A percentile compares a stretch with the other conserved stretches of the same genome.
phyloP scores from a whole-genome alignment of 2,888 invertebrate species.

The Cataglyphis livida region DNA sequence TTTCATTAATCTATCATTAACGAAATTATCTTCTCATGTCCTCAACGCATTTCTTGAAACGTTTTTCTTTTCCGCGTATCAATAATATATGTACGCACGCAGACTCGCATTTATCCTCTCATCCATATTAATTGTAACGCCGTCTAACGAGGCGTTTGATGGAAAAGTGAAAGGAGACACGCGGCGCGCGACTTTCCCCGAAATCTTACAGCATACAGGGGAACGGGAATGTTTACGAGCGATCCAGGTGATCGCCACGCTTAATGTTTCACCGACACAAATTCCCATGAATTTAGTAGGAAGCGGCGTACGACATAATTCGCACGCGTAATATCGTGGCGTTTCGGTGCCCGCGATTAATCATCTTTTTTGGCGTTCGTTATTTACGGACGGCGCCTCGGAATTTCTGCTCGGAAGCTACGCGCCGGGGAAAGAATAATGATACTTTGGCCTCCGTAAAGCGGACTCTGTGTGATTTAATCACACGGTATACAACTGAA shows the following conservation, averaged over 20 bases:
- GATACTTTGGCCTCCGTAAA: constrained; percentile 18
- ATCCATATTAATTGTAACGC: constrained; percentile 17
- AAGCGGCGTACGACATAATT: constrained; percentile 59
- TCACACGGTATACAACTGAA: constrained; percentile 6
- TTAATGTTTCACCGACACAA: constrained; percentile 73
- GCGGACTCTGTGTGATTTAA: constrained; percentile 40
- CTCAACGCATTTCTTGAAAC: not conserved
- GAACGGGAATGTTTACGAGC: constrained; percentile 12
- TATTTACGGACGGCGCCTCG: constrained; percentile 9
- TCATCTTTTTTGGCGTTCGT: constrained; percentile 49
- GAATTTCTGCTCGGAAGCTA: constrained; percentile 43
- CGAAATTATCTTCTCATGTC: constrained; percentile 3
- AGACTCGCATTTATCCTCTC: not conserved
- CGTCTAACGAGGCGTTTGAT: constrained; percentile 31
- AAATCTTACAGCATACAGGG: constrained; percentile 44
- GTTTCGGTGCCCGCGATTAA: constrained; percentile 54
- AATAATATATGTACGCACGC: not conserved
- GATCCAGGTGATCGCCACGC: constrained; percentile 22
- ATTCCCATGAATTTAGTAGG: constrained; percentile 71
- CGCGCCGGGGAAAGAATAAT: constrained; percentile 28
- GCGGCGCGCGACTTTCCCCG: constrained; percentile 61
- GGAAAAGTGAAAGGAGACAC: constrained; percentile 69
- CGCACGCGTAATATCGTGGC: constrained; percentile 44
- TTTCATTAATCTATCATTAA: constrained; percentile 42
- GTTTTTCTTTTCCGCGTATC: not conserved